A percentile compares a stretch with the other conserved stretches of the same genome.
Evolutionary conservation across 2,797 vertebrate genomes (phyloP).

Genomic region (Okamejei kenojei): DNA sequence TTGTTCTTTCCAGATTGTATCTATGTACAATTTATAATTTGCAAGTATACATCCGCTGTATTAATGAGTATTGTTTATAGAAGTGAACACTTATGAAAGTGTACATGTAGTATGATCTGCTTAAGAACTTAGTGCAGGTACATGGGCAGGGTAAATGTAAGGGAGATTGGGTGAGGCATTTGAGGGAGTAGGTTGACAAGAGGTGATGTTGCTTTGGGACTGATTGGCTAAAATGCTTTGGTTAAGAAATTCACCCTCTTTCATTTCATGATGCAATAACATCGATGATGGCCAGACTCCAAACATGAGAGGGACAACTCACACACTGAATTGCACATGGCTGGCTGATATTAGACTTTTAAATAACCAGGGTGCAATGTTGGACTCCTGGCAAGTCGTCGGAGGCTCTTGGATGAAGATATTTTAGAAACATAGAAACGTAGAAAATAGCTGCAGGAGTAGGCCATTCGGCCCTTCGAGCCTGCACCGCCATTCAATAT

Average conservation of each 20-base stretch:
- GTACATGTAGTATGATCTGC: neutral
- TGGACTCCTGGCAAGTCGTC: neutral
- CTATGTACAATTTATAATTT: neutral
- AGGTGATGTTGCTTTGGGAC: neutral
- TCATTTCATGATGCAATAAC: neutral
- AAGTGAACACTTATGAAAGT: neutral
- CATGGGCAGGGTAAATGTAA: neutral
- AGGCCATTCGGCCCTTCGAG: too few species aligned
- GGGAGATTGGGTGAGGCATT: neutral
- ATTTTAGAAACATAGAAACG: neutral
- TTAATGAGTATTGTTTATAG: neutral
- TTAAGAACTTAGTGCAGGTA: neutral
- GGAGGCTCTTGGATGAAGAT: neutral
- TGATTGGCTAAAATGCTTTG: neutral
- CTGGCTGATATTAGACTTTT: neutral
- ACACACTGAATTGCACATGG: too few species aligned
- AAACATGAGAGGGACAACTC: neutral
- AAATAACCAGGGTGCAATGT: neutral
- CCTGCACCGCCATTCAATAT: too few species aligned
- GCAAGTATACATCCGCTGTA: neutral
- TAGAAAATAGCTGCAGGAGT: too few species aligned
- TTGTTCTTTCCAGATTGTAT: neutral
- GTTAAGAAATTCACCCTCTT: neutral
- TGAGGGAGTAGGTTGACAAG: neutral
- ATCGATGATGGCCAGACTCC: neutral